Percentiles rank a stretch among this genome's conserved stretches.
phyloP scores from a whole-genome alignment of 1,140 invertebrate species.

The Euglossa dilemma region DNA sequence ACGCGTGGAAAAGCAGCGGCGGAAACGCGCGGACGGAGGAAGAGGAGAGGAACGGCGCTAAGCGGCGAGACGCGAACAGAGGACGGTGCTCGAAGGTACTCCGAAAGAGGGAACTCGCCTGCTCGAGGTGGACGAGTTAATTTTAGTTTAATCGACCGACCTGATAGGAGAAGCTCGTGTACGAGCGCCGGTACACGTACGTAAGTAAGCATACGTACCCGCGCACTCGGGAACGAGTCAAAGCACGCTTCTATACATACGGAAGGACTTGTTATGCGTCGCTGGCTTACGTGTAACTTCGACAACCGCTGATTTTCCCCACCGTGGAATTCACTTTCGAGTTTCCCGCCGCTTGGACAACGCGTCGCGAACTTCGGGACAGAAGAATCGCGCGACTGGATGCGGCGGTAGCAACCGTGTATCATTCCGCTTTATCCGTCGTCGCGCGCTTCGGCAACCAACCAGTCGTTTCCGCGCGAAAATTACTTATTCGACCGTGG shows the following conservation, averaged over 20 bases:
- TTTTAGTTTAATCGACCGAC: slow-evolving; percentile 74
- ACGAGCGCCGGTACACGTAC: slow-evolving; percentile 50
- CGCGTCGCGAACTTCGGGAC: slow-evolving; percentile 36
- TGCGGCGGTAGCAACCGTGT: background rate
- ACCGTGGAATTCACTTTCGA: slow-evolving; percentile 44
- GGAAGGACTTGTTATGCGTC: slow-evolving; percentile 39
- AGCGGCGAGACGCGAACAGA: slow-evolving; percentile 19
- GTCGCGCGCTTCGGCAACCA: background rate
- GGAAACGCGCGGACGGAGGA: background rate
- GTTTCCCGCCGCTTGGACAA: slow-evolving; percentile 55
- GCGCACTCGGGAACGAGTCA: slow-evolving; percentile 23
- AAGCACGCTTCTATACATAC: slow-evolving; percentile 21
- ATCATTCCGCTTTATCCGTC: background rate
- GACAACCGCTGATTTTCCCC: slow-evolving; percentile 22
- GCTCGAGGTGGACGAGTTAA: slow-evolving; percentile 65
- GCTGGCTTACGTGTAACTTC: slow-evolving; percentile 48
- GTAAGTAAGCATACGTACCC: slow-evolving; percentile 24
- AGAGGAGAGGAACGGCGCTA: background rate
- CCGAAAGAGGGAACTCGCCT: slow-evolving; percentile 61
- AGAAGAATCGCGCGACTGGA: slow-evolving; percentile 11
- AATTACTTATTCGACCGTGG: background rate
- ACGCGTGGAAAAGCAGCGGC: background rate
- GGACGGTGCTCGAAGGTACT: slow-evolving; percentile 20
- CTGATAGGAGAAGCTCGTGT: slow-evolving; percentile 61
- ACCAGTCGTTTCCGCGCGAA: background rate